Conservation (phyloP, 2,113 vertebrate species). For the Atlantisia rogersi region DNA sequence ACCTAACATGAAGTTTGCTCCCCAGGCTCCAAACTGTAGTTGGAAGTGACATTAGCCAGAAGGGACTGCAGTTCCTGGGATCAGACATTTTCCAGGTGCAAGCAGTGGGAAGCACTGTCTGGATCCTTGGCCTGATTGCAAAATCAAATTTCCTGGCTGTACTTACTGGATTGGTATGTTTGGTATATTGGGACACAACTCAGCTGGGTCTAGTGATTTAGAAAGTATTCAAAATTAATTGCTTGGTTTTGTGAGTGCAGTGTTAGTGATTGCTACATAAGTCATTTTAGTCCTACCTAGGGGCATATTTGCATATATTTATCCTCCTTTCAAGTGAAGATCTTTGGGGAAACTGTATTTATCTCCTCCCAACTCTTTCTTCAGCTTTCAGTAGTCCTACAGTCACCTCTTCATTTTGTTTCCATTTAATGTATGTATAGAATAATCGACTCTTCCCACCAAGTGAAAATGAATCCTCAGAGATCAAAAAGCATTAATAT, state of each 20-base stretch:
- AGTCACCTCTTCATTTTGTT: constrained; percentile 8
- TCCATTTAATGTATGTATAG: neutral
- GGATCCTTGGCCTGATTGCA: neutral
- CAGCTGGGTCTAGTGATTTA: constrained; percentile 11
- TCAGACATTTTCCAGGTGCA: neutral
- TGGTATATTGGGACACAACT: neutral
- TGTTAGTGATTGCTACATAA: constrained; percentile 37
- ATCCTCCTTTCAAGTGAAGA: constrained; percentile 61
- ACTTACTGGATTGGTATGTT: neutral
- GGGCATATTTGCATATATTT: constrained; percentile 60
- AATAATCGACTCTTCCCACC: neutral
- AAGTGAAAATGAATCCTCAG: neutral
- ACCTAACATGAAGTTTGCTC: neutral
- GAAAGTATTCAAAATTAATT: constrained; percentile 32
- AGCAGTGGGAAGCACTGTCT: neutral
- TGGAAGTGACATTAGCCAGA: rapidly evolving
- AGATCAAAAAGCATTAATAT: constrained; percentile 24
- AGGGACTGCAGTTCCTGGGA: rapidly evolving
- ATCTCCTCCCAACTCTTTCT: constrained; percentile 47
- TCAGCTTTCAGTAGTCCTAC: neutral
- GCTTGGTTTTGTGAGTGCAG: constrained; percentile 38
- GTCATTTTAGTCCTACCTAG: constrained; percentile 51
- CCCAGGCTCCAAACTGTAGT: neutral
- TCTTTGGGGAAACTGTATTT: constrained; percentile 42
- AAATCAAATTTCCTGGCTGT: neutral